Evolutionary conservation across 2,113 vertebrate species (phyloP).

Genomic region (Petrocephalus microphthalmus): DNA sequence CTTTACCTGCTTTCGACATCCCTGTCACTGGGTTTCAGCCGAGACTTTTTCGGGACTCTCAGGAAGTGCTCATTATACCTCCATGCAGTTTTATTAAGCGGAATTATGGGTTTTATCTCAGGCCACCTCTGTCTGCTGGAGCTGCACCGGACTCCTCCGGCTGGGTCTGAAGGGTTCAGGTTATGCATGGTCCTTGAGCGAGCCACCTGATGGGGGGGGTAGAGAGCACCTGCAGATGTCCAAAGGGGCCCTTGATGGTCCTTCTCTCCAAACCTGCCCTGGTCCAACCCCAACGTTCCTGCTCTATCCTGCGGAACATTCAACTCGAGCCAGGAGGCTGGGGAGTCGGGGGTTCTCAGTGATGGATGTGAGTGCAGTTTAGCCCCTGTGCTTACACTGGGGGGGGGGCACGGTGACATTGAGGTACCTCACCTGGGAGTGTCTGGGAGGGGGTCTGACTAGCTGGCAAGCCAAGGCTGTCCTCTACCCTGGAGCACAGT

Average conservation of each 20-base stretch:
- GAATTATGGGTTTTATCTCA: conserved; percentile 24
- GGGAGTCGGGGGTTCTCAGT: not conserved
- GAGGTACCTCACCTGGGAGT: not conserved
- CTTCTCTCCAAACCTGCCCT: not conserved
- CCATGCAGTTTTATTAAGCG: conserved; percentile 21
- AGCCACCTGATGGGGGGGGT: not conserved
- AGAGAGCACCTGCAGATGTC: not conserved
- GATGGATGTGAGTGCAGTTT: not conserved
- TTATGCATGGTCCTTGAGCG: conserved; percentile 1
- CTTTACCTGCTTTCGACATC: not conserved
- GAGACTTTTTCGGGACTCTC: not conserved
- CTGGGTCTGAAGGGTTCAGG: conserved; percentile 7
- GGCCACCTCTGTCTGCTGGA: not conserved
- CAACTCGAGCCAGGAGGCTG: not conserved
- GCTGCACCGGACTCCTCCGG: not conserved
- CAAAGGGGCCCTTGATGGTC: not conserved
- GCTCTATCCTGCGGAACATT: not conserved
- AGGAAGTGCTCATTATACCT: conserved; percentile 12
- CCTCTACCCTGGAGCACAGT: conserved; percentile 42
- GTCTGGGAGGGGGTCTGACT: conserved; percentile 30
- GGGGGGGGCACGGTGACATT: conserved; percentile 1
- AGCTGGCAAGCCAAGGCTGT: conserved; percentile 32
- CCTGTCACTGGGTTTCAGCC: not conserved
- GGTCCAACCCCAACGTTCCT: not conserved
- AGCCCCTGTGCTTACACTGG: not conserved